A percentile compares a stretch with the other conserved stretches of the same genome.
Evolutionary conservation across 2,113 vertebrate species (phyloP).

Genomic region (Thymallus thymallus): DNA sequence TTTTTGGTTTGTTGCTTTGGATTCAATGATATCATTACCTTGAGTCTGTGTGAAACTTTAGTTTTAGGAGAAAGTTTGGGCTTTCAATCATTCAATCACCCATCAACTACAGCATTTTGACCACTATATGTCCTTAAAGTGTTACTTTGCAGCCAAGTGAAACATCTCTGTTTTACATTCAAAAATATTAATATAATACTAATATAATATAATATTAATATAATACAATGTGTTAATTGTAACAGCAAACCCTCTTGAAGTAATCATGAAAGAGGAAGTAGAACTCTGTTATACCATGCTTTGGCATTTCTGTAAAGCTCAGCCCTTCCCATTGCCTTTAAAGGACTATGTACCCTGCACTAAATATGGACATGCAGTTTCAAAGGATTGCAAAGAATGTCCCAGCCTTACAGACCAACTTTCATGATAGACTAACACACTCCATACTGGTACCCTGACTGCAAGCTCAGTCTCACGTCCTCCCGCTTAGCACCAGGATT

Average conservation of each 20-base stretch:
- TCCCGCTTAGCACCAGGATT: constrained; percentile 35
- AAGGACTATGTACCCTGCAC: constrained; percentile 89
- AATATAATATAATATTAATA: too few species aligned
- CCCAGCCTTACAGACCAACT: constrained; percentile 83
- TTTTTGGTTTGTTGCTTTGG: too few species aligned
- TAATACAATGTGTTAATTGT: too few species aligned
- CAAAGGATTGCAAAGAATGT: constrained; percentile 95
- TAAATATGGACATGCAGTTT: constrained; percentile 97
- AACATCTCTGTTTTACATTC: too few species aligned
- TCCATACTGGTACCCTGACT: constrained; percentile 54
- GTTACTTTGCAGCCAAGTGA: too few species aligned
- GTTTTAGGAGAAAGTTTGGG: too few species aligned
- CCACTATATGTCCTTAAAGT: constrained; percentile 59
- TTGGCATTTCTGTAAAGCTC: constrained; percentile 74
- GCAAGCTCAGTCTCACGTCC: constrained; percentile 36
- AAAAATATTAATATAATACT: too few species aligned
- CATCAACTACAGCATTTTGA: constrained; percentile 12
- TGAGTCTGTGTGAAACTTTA: too few species aligned
- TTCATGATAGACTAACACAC: constrained; percentile 72
- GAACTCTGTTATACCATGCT: constrained; percentile 61
- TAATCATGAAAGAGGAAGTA: constrained; percentile 58
- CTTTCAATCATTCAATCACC: neutral
- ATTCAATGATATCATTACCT: too few species aligned
- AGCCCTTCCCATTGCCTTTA: constrained; percentile 89
- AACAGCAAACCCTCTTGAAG: constrained; percentile 11